Conservation (phyloP, 2,797 vertebrate species). For the Furcifer pardalis region DNA sequence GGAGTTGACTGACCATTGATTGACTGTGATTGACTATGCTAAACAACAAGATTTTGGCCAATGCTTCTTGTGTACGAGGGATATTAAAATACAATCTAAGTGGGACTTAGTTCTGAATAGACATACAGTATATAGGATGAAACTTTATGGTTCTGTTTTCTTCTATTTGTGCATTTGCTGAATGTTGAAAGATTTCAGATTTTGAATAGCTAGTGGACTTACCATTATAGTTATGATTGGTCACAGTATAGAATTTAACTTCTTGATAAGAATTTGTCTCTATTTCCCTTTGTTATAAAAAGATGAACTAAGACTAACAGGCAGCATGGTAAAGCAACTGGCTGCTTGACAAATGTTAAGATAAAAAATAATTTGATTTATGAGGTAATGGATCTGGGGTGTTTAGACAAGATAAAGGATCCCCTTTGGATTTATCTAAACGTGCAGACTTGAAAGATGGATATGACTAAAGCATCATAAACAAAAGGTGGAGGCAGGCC, state of each 20-base stretch:
- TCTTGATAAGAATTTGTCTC: not conserved
- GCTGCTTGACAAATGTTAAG: constrained; percentile 23
- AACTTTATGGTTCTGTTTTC: not conserved
- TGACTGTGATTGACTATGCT: no score
- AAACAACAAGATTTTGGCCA: no score
- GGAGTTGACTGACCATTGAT: no score
- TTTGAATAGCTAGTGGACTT: not conserved
- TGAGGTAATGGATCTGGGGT: not conserved
- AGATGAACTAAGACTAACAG: not conserved
- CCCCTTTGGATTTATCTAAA: constrained; percentile 18
- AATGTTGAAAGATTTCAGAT: not conserved
- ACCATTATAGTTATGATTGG: not conserved
- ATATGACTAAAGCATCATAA: constrained; percentile 66
- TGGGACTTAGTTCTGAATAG: not conserved
- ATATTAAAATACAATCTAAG: not conserved
- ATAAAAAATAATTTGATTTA: constrained; percentile 35
- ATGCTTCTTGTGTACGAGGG: not conserved
- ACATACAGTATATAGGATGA: not conserved
- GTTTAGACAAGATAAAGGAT: not conserved
- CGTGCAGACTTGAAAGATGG: constrained; percentile 65
- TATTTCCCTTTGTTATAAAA: not conserved
- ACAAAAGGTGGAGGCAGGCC: constrained; percentile 51
- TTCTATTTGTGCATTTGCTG: constrained; percentile 5
- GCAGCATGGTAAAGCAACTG: constrained; percentile 2
- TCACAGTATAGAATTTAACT: constrained; percentile 5